Evolutionary conservation across 2,888 invertebrate genomes (phyloP), one percentile per base, ranked within the genome.

Genomic region (Diaperis boleti): DNA sequence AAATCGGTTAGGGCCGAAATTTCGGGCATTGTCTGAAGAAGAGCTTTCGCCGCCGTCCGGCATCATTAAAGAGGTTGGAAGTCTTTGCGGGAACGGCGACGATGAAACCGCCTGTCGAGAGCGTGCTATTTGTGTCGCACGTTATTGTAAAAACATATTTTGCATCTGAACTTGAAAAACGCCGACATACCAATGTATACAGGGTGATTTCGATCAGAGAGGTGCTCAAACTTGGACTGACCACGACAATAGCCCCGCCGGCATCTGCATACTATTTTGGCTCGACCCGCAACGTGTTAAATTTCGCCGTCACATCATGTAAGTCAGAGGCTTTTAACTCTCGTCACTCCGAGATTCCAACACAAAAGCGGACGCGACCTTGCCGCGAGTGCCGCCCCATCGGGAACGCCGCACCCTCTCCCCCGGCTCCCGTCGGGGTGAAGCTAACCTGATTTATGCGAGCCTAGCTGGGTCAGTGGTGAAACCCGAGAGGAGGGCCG

Each of bases 391-490:
- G 39, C 11, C 18, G 10, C 5, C 45, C 4, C 49, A 62, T 62
- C 56, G 56, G 49, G 62, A 62, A 62, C 56, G n/a, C n/a, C n/a
- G 55, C 59, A 61, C 61, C 61, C 61, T 55, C 52, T 35, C 15
- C 42, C 44, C 15, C n/a, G 5, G 17, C 3, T 7, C 15, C 39
- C 5, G 15, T n/a, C n/a, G 15, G 59, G 68, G 66, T 62, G 67
- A 71, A 69, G 69, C 67, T 70, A 67, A 72, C 69, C 75, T 77
- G 77, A 78, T 78, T 78, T 78, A 78, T 78, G 57, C 63, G 65
- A 69, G n/a, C n/a, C n/a, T n/a, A 73, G 75, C 70, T 72, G 75
- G 78, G 78, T 78, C 77, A 78, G 76, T 77, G 73, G 75, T 75
- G 78, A 74, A 78, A 78, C 69, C 68, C 67, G 76, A 78, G 74